These are phyloP conservation scores for Galleria mellonella DNA, from an alignment of 1,140 invertebrate genomes.

Conservation along the genomic window DNA sequence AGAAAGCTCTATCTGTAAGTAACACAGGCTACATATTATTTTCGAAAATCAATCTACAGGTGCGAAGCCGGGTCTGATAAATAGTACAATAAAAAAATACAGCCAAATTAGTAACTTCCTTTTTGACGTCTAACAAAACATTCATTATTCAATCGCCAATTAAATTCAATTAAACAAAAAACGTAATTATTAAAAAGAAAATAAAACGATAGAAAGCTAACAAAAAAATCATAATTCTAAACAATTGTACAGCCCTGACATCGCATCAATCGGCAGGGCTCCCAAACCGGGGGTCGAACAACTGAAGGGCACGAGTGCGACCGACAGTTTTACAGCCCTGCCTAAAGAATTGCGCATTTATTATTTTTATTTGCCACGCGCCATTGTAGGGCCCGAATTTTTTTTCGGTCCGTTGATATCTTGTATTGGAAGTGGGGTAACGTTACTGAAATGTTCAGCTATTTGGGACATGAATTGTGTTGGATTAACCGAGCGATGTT, in stretches of 20 bases:
- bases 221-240: not conserved
- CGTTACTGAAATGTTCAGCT: slow-evolving; percentile 1
- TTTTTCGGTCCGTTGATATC: slow-evolving; percentile 43
- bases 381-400: slow-evolving; percentile 26
- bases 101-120: too few species aligned
- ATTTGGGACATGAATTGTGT: not conserved
- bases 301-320: slow-evolving; percentile 49
- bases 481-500: not conserved
- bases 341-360: slow-evolving; percentile 62
- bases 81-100: too few species aligned
- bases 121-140: too few species aligned
- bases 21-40: too few species aligned
- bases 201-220: slow-evolving; percentile 7
- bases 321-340: slow-evolving; percentile 62
- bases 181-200: too few species aligned
- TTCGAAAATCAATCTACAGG: too few species aligned
- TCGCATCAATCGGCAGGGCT: slow-evolving; percentile 43
- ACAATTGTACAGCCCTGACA: slow-evolving; percentile 13
- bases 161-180: too few species aligned
- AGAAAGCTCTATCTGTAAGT: too few species aligned
- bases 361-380: slow-evolving; percentile 58
- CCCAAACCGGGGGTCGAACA: slow-evolving; percentile 30
- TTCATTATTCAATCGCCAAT: too few species aligned
- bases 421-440: slow-evolving; percentile 20
- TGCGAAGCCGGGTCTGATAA: too few species aligned